Evolutionary conservation across 2,113 vertebrate species (phyloP).

Genomic region (Phaethon lepturus): DNA sequence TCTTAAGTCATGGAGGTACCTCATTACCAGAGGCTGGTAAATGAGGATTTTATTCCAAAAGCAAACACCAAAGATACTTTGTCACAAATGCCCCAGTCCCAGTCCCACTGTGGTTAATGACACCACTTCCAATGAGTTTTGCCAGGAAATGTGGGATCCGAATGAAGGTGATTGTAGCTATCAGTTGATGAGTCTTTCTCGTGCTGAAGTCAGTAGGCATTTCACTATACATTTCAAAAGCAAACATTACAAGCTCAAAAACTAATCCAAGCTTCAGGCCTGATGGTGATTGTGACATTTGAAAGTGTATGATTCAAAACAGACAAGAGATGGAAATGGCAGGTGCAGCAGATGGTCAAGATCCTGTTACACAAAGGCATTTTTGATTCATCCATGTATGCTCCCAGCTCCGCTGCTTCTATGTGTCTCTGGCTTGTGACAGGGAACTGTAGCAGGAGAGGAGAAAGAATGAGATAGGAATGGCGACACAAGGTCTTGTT

Average conservation of each 20-base stretch:
- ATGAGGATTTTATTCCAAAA: constrained; percentile 42
- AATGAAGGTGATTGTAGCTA: background rate
- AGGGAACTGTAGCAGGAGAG: background rate
- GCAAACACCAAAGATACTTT: constrained; percentile 2
- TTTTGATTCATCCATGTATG: background rate
- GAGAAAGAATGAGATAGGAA: background rate
- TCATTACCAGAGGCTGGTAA: constrained; percentile 20
- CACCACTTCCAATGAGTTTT: background rate
- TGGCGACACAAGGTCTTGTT: background rate
- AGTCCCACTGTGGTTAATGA: background rate
- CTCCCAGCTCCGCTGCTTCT: background rate
- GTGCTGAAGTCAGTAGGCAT: background rate
- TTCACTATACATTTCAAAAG: background rate
- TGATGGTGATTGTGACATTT: constrained; percentile 6
- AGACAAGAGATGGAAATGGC: constrained; percentile 29
- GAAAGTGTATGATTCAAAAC: constrained; percentile 23
- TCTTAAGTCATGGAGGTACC: background rate
- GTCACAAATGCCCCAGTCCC: background rate
- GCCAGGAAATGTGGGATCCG: background rate
- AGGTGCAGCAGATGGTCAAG: constrained; percentile 49
- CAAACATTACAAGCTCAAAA: constrained; percentile 6
- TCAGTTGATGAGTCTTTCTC: background rate
- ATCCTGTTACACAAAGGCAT: constrained; percentile 16
- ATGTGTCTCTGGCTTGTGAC: background rate
- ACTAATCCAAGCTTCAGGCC: constrained; percentile 13